phyloP scores from a whole-genome alignment of 2,797 vertebrate species.

The Propithecus deckenii region DNA sequence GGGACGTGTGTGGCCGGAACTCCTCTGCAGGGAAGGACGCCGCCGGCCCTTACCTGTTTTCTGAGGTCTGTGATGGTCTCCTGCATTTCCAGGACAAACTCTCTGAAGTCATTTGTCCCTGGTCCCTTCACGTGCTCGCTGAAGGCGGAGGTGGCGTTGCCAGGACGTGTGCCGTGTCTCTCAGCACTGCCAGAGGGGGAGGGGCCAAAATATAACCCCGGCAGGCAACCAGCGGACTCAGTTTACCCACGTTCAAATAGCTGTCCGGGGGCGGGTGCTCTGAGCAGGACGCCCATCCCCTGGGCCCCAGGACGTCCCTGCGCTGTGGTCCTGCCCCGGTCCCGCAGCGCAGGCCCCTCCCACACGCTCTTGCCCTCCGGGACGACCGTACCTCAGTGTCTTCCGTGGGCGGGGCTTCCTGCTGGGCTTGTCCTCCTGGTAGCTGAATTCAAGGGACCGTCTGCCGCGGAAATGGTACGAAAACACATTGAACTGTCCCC shows the following conservation, averaged over 20 bases:
- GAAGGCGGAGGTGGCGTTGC: slow-evolving; percentile 85
- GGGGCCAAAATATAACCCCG: neutral
- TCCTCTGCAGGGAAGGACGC: fast-evolving
- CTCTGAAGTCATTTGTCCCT: slow-evolving; percentile 92
- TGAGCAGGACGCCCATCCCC: too few relatives aligned
- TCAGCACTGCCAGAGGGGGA: slow-evolving; percentile 75
- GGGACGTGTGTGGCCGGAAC: fast-evolving
- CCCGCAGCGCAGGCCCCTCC: neutral
- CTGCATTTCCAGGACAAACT: slow-evolving; percentile 96
- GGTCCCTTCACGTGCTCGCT: slow-evolving; percentile 82
- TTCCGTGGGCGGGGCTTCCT: slow-evolving; percentile 75
- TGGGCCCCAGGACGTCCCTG: neutral
- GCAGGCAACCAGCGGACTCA: fast-evolving
- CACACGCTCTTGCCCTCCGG: too few relatives aligned
- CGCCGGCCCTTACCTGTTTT: slow-evolving; percentile 88
- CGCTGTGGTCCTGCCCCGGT: too few relatives aligned
- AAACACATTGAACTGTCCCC: slow-evolving; percentile 97
- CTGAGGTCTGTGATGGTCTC: slow-evolving; percentile 96
- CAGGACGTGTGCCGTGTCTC: slow-evolving; percentile 75
- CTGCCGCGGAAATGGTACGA: slow-evolving; percentile 96
- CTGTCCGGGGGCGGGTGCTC: neutral
- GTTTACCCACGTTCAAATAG: neutral
- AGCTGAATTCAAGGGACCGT: slow-evolving; percentile 94
- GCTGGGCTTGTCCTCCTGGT: slow-evolving; percentile 86
- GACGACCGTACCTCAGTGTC: slow-evolving; percentile 67